These are phyloP conservation scores for Torymus tubicola DNA, from an alignment of 2,888 invertebrate species.

Conservation along the genomic window DNA sequence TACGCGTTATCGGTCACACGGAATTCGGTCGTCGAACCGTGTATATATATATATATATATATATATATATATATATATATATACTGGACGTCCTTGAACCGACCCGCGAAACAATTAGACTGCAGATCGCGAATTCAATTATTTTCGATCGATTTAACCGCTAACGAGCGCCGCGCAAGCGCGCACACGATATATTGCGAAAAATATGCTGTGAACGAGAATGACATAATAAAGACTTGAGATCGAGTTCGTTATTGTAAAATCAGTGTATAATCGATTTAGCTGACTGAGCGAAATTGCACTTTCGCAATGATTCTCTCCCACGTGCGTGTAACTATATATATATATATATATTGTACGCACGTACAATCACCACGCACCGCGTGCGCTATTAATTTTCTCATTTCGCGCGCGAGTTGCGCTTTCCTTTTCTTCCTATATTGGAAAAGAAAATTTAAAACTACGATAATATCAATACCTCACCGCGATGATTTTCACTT, in stretches of 20 bases:
- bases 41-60: too few relatives aligned
- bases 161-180: too few relatives aligned
- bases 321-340: too few relatives aligned
- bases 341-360: too few relatives aligned
- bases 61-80: too few relatives aligned
- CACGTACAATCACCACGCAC: too few relatives aligned
- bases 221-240: constrained; percentile 19
- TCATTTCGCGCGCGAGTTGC: neutral
- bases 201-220: neutral
- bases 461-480: constrained; percentile 27
- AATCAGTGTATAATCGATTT: constrained; percentile 37
- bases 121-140: constrained; percentile 12
- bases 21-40: too few relatives aligned
- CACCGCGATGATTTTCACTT: constrained; percentile 32
- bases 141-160: neutral
- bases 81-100: too few relatives aligned
- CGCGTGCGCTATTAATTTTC: constrained; percentile 24
- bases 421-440: neutral
- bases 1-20: too few relatives aligned
- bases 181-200: neutral
- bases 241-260: neutral
- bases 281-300: neutral
- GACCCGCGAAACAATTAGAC: constrained; percentile 2
- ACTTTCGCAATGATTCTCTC: constrained; percentile 6
- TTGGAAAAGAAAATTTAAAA: constrained; percentile 20